Percentiles rank a stretch among this genome's conserved stretches.
Conservation (phyloP, 2,797 vertebrate genomes). For the Carduelis carduelis region DNA sequence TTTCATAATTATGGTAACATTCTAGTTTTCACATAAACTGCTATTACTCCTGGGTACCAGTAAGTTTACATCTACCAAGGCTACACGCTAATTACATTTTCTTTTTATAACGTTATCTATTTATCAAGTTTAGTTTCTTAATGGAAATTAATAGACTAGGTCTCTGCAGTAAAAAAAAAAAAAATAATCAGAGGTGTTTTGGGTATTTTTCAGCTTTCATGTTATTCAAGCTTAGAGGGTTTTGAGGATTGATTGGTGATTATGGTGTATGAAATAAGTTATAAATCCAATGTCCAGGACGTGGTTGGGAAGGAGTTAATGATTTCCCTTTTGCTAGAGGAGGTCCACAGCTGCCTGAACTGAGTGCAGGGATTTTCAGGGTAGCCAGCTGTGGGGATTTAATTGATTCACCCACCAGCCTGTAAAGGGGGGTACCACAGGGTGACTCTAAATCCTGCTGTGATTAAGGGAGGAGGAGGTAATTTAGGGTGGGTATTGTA, state of each 20-base stretch:
- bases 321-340: background rate
- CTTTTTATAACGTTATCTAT: constrained; percentile 54
- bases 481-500: background rate
- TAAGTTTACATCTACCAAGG: constrained; percentile 58
- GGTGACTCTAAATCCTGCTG: background rate
- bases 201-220: background rate
- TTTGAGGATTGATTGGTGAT: background rate
- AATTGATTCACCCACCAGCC: constrained; percentile 34
- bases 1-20: constrained; percentile 72
- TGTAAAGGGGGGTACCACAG: background rate
- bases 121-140: constrained; percentile 59
- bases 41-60: constrained; percentile 69
- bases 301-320: constrained; percentile 42
- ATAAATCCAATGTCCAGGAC: background rate
- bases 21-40: constrained; percentile 67
- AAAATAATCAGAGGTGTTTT: background rate
- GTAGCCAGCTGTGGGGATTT: constrained; percentile 62
- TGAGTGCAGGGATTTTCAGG: constrained; percentile 40
- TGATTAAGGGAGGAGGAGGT: background rate
- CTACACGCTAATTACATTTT: constrained; percentile 61
- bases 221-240: background rate
- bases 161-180: constrained; percentile 21
- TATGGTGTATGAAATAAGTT: background rate
- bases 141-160: constrained; percentile 61
- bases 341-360: constrained; percentile 55